Evolutionary conservation across 1,140 invertebrate genomes (phyloP).

Genomic region (Leptinotarsa defecta): DNA sequence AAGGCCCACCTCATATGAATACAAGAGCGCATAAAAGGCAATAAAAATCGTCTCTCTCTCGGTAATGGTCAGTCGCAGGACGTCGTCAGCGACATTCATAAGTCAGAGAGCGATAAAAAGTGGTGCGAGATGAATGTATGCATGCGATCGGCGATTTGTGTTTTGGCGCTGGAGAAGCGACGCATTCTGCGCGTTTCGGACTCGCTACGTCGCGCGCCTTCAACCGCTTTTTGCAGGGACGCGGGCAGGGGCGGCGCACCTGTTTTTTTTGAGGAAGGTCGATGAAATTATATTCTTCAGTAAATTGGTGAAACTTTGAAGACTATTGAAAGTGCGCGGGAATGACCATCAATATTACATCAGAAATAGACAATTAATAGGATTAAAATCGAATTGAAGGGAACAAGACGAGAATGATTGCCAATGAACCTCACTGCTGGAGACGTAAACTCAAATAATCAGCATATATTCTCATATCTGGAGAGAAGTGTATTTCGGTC

Average conservation of each 20-base stretch:
- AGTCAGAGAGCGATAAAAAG: slow-evolving; percentile 51
- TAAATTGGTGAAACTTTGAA: too few species aligned
- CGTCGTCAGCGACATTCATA: slow-evolving; percentile 45
- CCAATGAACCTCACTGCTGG: too few species aligned
- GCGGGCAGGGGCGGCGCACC: neutral
- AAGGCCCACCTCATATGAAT: slow-evolving; percentile 38
- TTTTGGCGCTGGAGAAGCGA: slow-evolving; percentile 53
- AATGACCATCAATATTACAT: too few species aligned
- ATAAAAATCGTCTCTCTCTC: slow-evolving; percentile 35
- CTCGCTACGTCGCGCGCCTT: slow-evolving; percentile 34
- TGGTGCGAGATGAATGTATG: slow-evolving; percentile 49
- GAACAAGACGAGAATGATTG: too few species aligned
- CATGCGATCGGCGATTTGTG: slow-evolving; percentile 52
- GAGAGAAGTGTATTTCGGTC: too few species aligned
- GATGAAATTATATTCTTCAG: too few species aligned
- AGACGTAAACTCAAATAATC: too few species aligned
- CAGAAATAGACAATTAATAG: too few species aligned
- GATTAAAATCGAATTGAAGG: too few species aligned
- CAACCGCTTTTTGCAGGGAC: slow-evolving; percentile 27
- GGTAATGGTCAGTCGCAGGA: slow-evolving; percentile 34
- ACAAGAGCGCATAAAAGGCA: slow-evolving; percentile 41
- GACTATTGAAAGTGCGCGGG: too few species aligned
- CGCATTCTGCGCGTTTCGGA: slow-evolving; percentile 44
- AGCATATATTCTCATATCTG: too few species aligned
- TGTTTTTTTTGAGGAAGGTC: neutral